Percentiles rank a stretch among this genome's conserved stretches.
phyloP scores from a whole-genome alignment of 2,113 vertebrate genomes.

The Myiozetetes cayanensis region DNA sequence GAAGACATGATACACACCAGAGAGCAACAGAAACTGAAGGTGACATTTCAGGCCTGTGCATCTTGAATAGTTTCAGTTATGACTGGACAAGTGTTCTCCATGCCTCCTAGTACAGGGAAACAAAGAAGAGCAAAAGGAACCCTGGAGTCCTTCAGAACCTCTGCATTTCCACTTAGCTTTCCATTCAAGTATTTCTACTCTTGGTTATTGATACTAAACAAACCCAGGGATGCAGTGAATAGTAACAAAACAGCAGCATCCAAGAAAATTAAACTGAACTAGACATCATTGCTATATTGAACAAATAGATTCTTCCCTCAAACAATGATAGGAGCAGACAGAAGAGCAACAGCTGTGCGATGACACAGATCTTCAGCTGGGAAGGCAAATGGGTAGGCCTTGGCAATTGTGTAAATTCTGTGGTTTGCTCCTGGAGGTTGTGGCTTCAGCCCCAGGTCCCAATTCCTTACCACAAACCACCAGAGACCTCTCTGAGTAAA shows the following conservation, averaged over 20 bases:
- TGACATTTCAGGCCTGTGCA: background rate
- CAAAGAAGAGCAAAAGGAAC: background rate
- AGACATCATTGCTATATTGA: background rate
- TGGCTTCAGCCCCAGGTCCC: conserved; percentile 17
- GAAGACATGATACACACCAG: background rate
- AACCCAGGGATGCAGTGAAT: background rate
- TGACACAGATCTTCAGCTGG: background rate
- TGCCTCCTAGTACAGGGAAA: background rate
- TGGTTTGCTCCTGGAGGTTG: conserved; percentile 37
- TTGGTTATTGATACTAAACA: background rate
- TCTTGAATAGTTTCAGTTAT: background rate
- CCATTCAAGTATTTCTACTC: background rate
- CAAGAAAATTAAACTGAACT: background rate
- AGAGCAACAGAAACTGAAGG: background rate
- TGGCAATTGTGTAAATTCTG: background rate
- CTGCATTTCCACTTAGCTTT: background rate
- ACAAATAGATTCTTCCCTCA: background rate
- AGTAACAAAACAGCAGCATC: background rate
- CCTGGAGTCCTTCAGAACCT: background rate
- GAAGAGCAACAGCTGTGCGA: background rate
- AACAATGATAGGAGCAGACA: background rate
- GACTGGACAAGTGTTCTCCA: background rate
- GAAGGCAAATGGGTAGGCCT: background rate
- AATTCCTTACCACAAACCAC: conserved; percentile 38
- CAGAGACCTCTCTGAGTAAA: background rate